These are phyloP conservation scores for Platorchestia sp. DNA, from an alignment of 1,140 invertebrate species.

Conservation along the genomic window DNA sequence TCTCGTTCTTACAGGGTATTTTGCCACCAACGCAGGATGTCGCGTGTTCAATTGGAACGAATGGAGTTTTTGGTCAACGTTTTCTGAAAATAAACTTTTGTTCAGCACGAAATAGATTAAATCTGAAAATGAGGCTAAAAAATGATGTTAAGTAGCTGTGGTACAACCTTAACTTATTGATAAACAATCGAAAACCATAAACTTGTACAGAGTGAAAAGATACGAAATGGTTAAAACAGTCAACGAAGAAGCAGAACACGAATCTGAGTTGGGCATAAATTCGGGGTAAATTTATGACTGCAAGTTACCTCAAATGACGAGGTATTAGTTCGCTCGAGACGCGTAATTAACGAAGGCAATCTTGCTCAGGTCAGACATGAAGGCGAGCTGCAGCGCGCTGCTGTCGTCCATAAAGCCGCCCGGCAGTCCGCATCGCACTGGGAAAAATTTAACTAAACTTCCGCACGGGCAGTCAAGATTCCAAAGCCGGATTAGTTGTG, in stretches of 20 bases:
- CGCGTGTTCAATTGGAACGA: too few species aligned
- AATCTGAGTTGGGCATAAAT: not conserved
- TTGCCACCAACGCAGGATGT: too few species aligned
- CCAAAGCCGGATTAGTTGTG: constrained; percentile 6
- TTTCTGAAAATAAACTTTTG: too few species aligned
- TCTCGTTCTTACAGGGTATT: too few species aligned
- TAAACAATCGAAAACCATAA: too few species aligned
- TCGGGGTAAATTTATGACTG: not conserved
- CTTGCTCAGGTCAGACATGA: not conserved
- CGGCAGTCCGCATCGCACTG: not conserved
- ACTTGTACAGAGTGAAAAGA: too few species aligned
- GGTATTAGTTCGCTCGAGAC: not conserved
- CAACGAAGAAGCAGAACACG: not conserved
- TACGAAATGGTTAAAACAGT: too few species aligned
- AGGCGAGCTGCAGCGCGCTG: not conserved
- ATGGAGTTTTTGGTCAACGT: too few species aligned
- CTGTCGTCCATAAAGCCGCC: not conserved
- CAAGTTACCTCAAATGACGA: not conserved
- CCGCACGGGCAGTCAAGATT: not conserved
- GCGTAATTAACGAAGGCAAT: not conserved
- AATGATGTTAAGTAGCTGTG: too few species aligned
- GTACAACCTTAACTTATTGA: too few species aligned
- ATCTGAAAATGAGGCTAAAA: too few species aligned
- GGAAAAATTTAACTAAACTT: not conserved
- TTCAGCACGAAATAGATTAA: too few species aligned